These are phyloP conservation scores for Falco peregrinus DNA, from an alignment of 2,797 vertebrate genomes.

Conservation along the genomic window DNA sequence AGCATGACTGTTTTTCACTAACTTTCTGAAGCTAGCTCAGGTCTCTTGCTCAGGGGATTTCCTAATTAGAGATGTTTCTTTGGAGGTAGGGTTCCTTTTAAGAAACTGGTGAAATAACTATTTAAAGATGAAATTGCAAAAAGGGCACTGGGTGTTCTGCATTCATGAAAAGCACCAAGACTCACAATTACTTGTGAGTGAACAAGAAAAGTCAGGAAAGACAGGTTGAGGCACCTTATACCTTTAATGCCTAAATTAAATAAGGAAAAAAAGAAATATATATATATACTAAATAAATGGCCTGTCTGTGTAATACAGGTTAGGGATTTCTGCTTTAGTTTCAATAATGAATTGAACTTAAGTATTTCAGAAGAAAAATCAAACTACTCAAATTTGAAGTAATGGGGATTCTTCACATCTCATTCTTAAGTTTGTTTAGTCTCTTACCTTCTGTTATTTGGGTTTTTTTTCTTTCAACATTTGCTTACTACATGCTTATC, in stretches of 20 bases:
- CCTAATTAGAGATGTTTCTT: not conserved
- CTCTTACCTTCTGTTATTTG: not conserved
- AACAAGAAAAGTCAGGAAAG: not conserved
- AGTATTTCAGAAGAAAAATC: not conserved
- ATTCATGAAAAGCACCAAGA: not conserved
- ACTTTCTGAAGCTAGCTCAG: not conserved
- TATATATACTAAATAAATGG: not conserved
- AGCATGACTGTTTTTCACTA: not conserved
- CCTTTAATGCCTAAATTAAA: not conserved
- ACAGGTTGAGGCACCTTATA: not conserved
- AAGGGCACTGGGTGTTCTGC: not conserved
- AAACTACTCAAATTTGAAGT: not conserved
- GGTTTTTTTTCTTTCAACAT: not conserved
- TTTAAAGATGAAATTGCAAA: not conserved
- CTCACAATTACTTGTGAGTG: not conserved
- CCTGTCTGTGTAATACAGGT: not conserved
- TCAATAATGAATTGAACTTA: not conserved
- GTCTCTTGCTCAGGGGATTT: not conserved
- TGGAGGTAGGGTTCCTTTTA: not conserved
- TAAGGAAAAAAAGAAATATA: not conserved
- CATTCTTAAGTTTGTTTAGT: not conserved
- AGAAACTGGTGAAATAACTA: not conserved
- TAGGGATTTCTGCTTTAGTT: not conserved
- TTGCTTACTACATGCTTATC: constrained; percentile 45
- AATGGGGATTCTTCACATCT: not conserved